Evolutionary conservation across 2,113 vertebrate genomes (phyloP), one percentile per base, ranked within the genome.

Genomic region (Oryzias melastigma): DNA sequence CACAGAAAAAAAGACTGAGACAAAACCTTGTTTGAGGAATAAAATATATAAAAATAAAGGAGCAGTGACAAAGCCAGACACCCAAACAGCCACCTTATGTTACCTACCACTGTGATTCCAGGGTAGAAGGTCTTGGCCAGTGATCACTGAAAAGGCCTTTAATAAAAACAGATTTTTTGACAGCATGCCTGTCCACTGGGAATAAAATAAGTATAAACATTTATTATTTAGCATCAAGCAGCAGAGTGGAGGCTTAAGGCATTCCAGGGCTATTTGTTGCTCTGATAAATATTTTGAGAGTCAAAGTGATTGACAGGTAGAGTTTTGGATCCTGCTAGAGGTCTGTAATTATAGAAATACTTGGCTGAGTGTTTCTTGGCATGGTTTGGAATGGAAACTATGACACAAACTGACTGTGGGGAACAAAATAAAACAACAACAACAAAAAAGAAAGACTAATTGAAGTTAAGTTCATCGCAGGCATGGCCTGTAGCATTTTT

Each of bases 271-370:
- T 44, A 71, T 65, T 78, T 76, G 42, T 50, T 65, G 53, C 41
- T 18, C 19, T 41, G 51, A 48, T 58, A 61, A 65, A 55, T 58
- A 46, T 52, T 72, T 58, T 43, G 27, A 68, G 71, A 60, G 43
- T 58, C 51, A 5, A 65, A 72, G 41, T 77, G 68, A 80, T 70
- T 82, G 79, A 72, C 49, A 10, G 58, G 15, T 43, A 51, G 52
- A 65, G 29, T 17, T 68, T 69, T 53, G 52, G 62, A 72, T 12
- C 19, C 15, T 47, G 49, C 35, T 8, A 20, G 46, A 56, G 5
- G 1, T 20, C 4, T 43, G 4, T 18, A 1, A 40, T 27, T 15
- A 72, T 64, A 69, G 19, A 69, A 24, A 43, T 27, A 56, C 56
- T 72, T 75, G 73, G 65, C 62, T 55, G 14, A 22, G 45, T 25